Conservation (phyloP, 1,140 invertebrate genomes). For the Diachasmimorpha longicaudata region DNA sequence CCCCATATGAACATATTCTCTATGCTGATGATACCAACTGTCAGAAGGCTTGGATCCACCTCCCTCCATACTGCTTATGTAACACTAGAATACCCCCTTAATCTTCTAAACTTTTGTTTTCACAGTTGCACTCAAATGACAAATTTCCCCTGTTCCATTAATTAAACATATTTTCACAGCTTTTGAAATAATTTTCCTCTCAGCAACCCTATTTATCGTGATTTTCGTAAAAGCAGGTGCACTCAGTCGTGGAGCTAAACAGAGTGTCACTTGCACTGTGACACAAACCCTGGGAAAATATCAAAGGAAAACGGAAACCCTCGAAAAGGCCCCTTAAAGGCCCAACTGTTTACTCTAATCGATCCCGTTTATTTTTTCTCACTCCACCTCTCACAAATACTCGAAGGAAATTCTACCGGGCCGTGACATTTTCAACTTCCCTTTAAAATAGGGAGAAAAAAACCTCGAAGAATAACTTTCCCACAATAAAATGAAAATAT, state of each 20-base stretch:
- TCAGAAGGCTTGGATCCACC: too few relatives aligned
- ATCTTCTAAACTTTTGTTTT: background rate
- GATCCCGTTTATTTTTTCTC: background rate
- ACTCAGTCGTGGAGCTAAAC: background rate
- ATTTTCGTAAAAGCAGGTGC: background rate
- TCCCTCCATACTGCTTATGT: too few relatives aligned
- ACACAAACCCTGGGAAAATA: background rate
- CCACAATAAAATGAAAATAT: background rate
- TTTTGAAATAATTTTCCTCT: background rate
- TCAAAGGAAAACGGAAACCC: background rate
- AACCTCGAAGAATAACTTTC: background rate
- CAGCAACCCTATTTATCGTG: background rate
- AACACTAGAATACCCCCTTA: too few relatives aligned
- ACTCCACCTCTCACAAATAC: background rate
- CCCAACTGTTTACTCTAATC: background rate
- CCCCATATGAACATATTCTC: too few relatives aligned
- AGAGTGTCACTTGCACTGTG: background rate
- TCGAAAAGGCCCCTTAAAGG: background rate
- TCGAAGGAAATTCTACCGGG: background rate
- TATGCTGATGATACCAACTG: too few relatives aligned
- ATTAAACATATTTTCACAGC: background rate
- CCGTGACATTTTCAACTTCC: background rate
- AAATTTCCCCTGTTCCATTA: background rate
- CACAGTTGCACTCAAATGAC: background rate
- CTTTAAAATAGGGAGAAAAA: background rate